These are phyloP conservation scores for Serrognathus titanus DNA, from an alignment of 2,888 invertebrate species.

Conservation along the genomic window DNA sequence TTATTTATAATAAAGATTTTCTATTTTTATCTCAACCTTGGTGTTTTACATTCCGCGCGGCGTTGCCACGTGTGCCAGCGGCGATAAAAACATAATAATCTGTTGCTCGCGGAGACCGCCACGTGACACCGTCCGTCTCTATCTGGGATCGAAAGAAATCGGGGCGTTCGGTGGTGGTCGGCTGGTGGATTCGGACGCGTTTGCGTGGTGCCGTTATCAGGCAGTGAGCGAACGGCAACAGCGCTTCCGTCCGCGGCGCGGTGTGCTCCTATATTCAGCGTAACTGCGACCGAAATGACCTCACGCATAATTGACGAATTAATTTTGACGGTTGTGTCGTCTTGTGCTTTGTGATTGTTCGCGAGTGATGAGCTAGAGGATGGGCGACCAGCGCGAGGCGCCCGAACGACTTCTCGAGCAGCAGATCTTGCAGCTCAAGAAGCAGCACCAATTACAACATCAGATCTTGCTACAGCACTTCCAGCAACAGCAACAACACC, in stretches of 20 bases:
- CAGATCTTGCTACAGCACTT: conserved; percentile 87
- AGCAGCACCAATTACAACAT: conserved; percentile 90
- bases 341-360: conserved; percentile 35
- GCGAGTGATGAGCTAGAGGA: conserved; percentile 28
- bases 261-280: conserved; percentile 31
- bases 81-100: conserved; percentile 40
- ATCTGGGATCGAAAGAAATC: background rate
- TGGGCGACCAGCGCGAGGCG: conserved; percentile 36
- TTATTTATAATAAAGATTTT: conserved; percentile 50
- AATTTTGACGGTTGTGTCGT: conserved; percentile 41
- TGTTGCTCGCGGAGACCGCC: conserved; percentile 34
- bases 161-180: background rate
- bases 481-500: conserved; percentile 86
- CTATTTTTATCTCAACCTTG: conserved; percentile 49
- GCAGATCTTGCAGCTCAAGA: conserved; percentile 74
- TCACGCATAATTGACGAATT: conserved; percentile 45
- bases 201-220: conserved; percentile 22
- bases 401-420: conserved; percentile 50
- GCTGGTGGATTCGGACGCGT: conserved; percentile 13
- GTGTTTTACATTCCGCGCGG: conserved; percentile 44
- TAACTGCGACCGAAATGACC: conserved; percentile 47
- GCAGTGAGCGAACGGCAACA: conserved; percentile 34
- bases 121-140: conserved; percentile 27
- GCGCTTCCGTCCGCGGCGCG: conserved; percentile 33
- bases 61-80: conserved; percentile 40